Conservation (phyloP, 2,797 vertebrate genomes). For the Arctocebus calabarensis region DNA sequence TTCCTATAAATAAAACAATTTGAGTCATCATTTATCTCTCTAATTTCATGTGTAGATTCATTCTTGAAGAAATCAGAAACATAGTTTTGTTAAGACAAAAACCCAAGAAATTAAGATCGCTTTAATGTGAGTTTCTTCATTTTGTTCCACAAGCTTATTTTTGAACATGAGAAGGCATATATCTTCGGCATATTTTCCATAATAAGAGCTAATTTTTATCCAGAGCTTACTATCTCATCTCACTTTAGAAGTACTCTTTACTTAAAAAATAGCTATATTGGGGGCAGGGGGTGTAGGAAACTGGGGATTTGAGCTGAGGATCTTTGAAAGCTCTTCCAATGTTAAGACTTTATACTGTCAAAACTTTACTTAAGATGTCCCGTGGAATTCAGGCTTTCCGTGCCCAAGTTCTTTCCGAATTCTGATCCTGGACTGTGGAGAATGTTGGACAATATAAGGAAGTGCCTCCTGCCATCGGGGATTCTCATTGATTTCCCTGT, state of each 20-base stretch:
- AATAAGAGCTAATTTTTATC: background rate
- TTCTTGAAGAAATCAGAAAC: background rate
- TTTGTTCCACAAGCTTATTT: background rate
- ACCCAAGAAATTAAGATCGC: background rate
- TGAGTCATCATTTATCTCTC: fast-evolving
- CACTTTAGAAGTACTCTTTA: background rate
- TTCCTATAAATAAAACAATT: background rate
- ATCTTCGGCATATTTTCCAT: background rate
- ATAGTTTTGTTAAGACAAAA: background rate
- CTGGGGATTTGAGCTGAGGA: background rate
- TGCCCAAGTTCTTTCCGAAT: no score
- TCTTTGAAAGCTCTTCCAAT: background rate
- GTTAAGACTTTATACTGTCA: background rate
- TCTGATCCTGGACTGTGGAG: background rate
- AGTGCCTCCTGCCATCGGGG: fast-evolving
- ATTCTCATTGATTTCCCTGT: background rate
- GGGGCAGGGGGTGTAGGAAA: background rate
- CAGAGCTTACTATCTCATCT: background rate
- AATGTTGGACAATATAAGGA: background rate
- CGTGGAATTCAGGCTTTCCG: background rate
- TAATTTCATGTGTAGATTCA: fast-evolving
- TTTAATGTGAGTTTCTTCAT: background rate
- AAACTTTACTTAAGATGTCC: background rate
- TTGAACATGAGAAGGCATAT: background rate
- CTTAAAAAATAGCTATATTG: background rate